Conservation (phyloP, 2,113 vertebrate genomes). For the Planiliza haematocheilus region DNA sequence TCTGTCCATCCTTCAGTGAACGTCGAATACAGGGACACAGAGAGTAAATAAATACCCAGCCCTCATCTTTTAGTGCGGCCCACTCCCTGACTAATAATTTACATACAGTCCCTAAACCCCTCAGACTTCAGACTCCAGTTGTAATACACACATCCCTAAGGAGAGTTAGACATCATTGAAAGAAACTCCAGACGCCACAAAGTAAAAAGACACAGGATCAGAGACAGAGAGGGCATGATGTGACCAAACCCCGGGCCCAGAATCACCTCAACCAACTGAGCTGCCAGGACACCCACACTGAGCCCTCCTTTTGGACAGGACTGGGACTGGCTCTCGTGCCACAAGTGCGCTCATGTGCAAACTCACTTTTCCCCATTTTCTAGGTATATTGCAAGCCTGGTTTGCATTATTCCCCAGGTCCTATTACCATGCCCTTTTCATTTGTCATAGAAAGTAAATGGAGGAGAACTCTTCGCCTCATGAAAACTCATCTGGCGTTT, state of each 20-base stretch:
- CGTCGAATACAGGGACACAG: no score
- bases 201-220: background rate
- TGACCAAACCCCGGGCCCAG: slow-evolving; percentile 22
- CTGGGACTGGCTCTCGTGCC: slow-evolving; percentile 7
- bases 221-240: slow-evolving; percentile 5
- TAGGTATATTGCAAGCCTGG: background rate
- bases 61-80: background rate
- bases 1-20: no score
- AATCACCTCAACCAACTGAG: slow-evolving; percentile 15
- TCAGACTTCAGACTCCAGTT: background rate
- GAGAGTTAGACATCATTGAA: slow-evolving; percentile 10
- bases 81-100: background rate
- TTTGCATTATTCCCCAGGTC: slow-evolving; percentile 20
- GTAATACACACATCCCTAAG: background rate
- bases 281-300: slow-evolving; percentile 49
- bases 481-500: slow-evolving; percentile 48
- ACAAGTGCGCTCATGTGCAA: slow-evolving; percentile 22
- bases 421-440: slow-evolving; percentile 13
- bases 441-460: slow-evolving; percentile 34
- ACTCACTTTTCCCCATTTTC: slow-evolving; percentile 15
- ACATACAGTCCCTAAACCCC: background rate
- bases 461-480: slow-evolving; percentile 27
- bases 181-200: background rate
- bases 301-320: background rate
- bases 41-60: background rate